phyloP scores from a whole-genome alignment of 2,888 invertebrate genomes.

The Molorchus minor region DNA sequence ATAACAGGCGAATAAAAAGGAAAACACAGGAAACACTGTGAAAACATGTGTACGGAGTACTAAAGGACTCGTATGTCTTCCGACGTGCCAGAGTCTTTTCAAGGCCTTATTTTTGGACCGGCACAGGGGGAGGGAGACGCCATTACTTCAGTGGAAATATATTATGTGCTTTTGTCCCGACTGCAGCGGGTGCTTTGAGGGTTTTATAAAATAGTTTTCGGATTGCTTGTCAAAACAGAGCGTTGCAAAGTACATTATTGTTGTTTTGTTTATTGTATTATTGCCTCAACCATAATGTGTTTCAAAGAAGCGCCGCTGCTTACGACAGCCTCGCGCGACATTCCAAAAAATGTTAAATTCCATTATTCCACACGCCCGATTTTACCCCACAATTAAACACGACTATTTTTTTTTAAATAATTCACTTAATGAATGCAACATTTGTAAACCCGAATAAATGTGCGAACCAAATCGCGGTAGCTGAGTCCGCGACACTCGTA shows the following conservation, averaged over 20 bases:
- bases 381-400: too few species aligned
- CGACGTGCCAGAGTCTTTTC: constrained; percentile 16
- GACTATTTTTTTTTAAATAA: too few species aligned
- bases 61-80: constrained; percentile 29
- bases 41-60: constrained; percentile 24
- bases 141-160: constrained; percentile 12
- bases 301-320: too few species aligned
- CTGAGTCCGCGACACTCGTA: too few species aligned
- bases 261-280: too few species aligned
- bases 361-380: too few species aligned
- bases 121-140: constrained; percentile 10
- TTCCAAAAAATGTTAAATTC: too few species aligned
- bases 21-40: constrained; percentile 8
- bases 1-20: constrained; percentile 5
- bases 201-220: constrained; percentile 41
- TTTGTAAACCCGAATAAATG: too few species aligned
- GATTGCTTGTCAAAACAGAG: constrained; percentile 17
- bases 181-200: constrained; percentile 29
- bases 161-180: constrained; percentile 21
- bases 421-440: too few species aligned
- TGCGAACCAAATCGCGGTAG: too few species aligned
- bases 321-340: too few species aligned
- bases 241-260: background rate
- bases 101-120: constrained; percentile 15
- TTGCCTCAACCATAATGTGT: too few species aligned